These are phyloP conservation scores for Pocillopora verrucosa DNA, from an alignment of 64 coral and sea anemone species.

Conservation along the genomic window DNA sequence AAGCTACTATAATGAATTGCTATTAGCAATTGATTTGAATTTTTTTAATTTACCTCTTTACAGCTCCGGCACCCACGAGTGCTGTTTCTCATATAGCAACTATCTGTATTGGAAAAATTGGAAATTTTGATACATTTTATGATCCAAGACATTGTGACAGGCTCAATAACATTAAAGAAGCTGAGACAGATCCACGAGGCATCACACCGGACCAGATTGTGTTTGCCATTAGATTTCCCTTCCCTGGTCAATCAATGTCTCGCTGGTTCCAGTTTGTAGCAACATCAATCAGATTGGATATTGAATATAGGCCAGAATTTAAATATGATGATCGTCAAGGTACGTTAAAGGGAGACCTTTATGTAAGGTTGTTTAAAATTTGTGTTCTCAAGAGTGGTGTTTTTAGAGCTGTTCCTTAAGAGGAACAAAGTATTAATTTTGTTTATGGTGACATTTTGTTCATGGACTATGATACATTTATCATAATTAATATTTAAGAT, in stretches of 20 bases:
- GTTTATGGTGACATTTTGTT: too few species aligned
- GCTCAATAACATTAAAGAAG: slow-evolving; percentile 44
- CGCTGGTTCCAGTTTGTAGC: slow-evolving; percentile 93
- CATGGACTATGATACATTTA: too few species aligned
- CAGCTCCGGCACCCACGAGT: slow-evolving; percentile 87
- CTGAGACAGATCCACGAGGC: background rate
- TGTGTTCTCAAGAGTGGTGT: too few species aligned
- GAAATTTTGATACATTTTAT: slow-evolving; percentile 4
- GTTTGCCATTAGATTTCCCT: slow-evolving; percentile 82
- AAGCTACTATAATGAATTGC: too few species aligned
- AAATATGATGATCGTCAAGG: background rate
- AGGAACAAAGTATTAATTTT: too few species aligned
- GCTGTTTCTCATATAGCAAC: slow-evolving; percentile 71
- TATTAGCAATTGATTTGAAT: background rate
- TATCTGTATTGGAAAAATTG: slow-evolving; percentile 38
- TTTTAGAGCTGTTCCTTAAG: too few species aligned
- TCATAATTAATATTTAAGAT: too few species aligned
- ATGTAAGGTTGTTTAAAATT: too few species aligned
- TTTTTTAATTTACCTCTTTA: slow-evolving; percentile 6
- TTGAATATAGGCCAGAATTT: slow-evolving; percentile 29
- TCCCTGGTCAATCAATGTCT: slow-evolving; percentile 83
- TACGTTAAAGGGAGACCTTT: background rate
- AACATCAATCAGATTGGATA: slow-evolving; percentile 62
- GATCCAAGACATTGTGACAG: slow-evolving; percentile 53
- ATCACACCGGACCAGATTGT: slow-evolving; percentile 66